Conservation (phyloP, 2,797 vertebrate species). For the Odontamblyopus rebecca region DNA sequence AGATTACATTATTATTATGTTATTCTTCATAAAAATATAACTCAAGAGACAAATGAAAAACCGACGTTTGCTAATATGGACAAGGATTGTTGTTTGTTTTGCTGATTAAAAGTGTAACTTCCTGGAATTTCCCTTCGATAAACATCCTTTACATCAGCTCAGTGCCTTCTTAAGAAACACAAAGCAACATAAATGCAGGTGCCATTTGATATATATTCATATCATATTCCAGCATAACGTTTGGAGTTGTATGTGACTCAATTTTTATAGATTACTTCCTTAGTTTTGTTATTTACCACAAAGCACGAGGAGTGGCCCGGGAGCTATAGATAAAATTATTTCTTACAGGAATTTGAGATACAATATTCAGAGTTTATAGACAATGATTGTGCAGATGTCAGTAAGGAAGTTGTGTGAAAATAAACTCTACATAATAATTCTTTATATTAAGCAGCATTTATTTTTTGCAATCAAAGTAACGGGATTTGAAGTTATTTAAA, state of each 20-base stretch:
- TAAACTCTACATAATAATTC: background rate
- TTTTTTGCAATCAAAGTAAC: background rate
- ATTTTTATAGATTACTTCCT: slow-evolving; percentile 1
- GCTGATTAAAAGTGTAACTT: slow-evolving; percentile 74
- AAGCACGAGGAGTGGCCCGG: background rate
- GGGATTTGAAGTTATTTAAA: background rate
- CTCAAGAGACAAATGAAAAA: background rate
- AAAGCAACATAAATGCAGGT: background rate
- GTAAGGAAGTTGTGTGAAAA: background rate
- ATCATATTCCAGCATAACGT: background rate
- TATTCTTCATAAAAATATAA: background rate
- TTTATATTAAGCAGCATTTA: background rate
- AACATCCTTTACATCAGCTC: slow-evolving; percentile 45
- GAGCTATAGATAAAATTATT: background rate
- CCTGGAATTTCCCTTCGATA: slow-evolving; percentile 73
- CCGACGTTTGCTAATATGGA: background rate
- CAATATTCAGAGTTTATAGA: slow-evolving; percentile 7
- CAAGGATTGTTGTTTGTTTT: slow-evolving; percentile 40
- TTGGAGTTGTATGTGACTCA: slow-evolving; percentile 5
- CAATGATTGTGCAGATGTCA: background rate
- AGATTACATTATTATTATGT: background rate
- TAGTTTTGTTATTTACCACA: slow-evolving; percentile 8
- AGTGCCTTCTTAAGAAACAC: slow-evolving; percentile 50
- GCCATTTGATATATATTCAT: background rate
- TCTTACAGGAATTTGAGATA: slow-evolving; percentile 10